These are phyloP conservation scores for Siderastrea siderea DNA, from an alignment of 92 coral and sea anemone species.

Conservation along the genomic window DNA sequence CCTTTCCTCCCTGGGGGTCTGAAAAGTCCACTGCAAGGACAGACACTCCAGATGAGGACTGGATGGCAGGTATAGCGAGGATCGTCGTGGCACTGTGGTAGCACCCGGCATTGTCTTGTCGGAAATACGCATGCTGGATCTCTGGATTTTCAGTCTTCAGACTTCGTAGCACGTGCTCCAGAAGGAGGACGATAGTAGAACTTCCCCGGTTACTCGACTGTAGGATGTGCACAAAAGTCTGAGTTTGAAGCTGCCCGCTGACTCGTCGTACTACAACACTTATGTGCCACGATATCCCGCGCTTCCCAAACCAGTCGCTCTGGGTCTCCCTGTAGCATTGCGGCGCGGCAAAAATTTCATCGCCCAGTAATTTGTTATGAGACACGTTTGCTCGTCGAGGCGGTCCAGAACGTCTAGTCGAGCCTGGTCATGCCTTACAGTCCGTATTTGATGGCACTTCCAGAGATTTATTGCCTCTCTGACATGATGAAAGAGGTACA, in stretches of 20 bases:
- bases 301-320: constrained; percentile 41
- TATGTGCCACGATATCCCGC: constrained; percentile 41
- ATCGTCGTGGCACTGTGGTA: constrained; percentile 41
- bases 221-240: constrained; percentile 29
- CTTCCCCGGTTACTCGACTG: constrained; percentile 44
- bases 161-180: constrained; percentile 38
- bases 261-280: constrained; percentile 46
- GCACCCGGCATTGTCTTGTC: constrained; percentile 59
- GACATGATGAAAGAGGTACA: constrained; percentile 52
- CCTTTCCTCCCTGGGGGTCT: constrained; percentile 28
- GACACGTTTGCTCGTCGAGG: constrained; percentile 43
- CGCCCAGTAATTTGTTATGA: constrained; percentile 53
- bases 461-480: constrained; percentile 39
- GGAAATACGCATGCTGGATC: constrained; percentile 10
- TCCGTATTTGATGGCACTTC: constrained; percentile 42
- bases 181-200: constrained; percentile 15
- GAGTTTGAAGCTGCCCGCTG: constrained; percentile 25
- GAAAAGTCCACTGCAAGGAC: constrained; percentile 26
- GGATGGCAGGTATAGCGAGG: constrained; percentile 18
- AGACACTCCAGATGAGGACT: neutral
- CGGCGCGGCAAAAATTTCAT: constrained; percentile 45
- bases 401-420: constrained; percentile 26
- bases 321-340: constrained; percentile 44
- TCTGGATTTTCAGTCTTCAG: constrained; percentile 35
- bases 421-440: constrained; percentile 5